A percentile compares a stretch with the other conserved stretches of the same genome.
Evolutionary conservation across 2,888 invertebrate species (phyloP).

Genomic region (Phortica okadai): DNA sequence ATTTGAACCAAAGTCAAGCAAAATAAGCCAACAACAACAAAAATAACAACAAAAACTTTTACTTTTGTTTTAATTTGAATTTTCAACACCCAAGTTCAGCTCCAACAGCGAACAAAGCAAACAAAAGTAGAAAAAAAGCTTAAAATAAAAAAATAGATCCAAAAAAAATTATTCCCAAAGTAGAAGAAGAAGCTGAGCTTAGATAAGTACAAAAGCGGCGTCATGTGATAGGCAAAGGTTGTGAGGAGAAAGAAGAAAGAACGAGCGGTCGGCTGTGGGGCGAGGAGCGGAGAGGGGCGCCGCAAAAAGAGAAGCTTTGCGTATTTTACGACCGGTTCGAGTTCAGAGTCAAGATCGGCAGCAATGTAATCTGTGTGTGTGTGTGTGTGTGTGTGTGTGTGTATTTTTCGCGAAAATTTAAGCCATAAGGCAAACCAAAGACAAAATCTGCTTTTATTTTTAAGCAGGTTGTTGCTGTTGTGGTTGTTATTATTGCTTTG

Average conservation of each 20-base stretch:
- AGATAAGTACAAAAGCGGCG: neutral
- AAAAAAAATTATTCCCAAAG: constrained; percentile 22
- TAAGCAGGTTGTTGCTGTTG: neutral
- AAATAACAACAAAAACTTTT: constrained; percentile 61
- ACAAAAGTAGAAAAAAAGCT: constrained; percentile 34
- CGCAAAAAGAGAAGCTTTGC: neutral
- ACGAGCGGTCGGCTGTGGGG: too few species aligned
- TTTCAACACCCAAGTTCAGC: constrained; percentile 67
- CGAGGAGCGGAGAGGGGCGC: too few species aligned
- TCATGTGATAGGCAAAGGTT: neutral
- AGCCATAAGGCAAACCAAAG: too few species aligned
- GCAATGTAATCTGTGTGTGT: neutral
- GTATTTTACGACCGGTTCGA: neutral
- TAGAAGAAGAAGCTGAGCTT: neutral
- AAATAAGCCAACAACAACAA: constrained; percentile 32
- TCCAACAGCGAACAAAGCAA: constrained; percentile 41
- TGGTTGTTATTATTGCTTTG: too few species aligned
- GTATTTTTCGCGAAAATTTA: neutral
- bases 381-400: neutral
- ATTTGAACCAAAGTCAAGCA: constrained; percentile 46
- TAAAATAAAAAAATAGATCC: constrained; percentile 21
- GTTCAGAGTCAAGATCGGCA: constrained; percentile 7
- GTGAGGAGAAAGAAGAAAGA: neutral
- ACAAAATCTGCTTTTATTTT: too few species aligned
- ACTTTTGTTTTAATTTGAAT: constrained; percentile 62